Evolutionary conservation across 2,113 vertebrate species (phyloP).

Genomic region (Petroica traversi): DNA sequence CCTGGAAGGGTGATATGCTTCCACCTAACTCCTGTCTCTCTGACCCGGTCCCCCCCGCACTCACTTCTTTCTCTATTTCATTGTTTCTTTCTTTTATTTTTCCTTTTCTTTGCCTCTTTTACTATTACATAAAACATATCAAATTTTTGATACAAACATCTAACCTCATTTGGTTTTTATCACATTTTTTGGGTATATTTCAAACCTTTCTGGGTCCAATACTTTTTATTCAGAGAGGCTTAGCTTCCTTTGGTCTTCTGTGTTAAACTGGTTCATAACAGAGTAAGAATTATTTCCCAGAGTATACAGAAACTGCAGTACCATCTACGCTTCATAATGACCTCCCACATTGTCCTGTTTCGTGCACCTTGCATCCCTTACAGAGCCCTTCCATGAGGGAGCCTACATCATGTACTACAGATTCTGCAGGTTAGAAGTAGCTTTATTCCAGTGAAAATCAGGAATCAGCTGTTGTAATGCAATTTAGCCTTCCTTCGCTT

Average conservation of each 20-base stretch:
- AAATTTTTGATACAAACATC: background rate
- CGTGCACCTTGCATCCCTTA: background rate
- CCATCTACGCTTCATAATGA: background rate
- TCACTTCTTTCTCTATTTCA: no score
- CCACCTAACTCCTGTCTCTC: no score
- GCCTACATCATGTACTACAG: background rate
- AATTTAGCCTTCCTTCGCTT: background rate
- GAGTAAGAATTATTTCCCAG: background rate
- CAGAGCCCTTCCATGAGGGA: background rate
- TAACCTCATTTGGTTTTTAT: background rate
- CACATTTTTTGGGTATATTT: background rate
- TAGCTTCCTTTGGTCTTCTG: background rate
- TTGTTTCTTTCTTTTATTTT: background rate
- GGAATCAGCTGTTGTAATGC: background rate
- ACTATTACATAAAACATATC: background rate
- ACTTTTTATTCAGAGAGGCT: background rate
- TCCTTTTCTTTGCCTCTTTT: background rate
- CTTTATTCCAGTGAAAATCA: background rate
- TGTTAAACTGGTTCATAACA: background rate
- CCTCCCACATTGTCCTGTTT: background rate
- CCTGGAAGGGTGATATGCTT: no score
- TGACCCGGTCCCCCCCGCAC: no score
- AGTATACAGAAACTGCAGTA: background rate
- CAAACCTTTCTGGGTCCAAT: background rate
- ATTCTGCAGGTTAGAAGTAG: background rate